These are phyloP conservation scores for Chascanopsetta lugubris DNA, from an alignment of 2,113 vertebrate species.

Conservation along the genomic window DNA sequence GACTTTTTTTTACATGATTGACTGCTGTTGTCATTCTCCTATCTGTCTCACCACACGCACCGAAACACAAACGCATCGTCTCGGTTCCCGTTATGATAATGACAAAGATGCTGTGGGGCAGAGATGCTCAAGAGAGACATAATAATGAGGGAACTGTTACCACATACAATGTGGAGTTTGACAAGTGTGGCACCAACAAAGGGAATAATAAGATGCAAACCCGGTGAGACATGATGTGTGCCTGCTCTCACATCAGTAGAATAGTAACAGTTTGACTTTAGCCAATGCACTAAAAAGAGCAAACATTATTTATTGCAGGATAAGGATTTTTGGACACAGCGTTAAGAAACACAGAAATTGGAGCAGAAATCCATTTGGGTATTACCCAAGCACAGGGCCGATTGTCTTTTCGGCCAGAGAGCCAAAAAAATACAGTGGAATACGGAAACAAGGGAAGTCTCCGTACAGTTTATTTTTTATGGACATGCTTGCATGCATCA, in stretches of 20 bases:
- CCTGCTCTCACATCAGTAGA: background rate
- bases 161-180: no score
- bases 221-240: background rate
- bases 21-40: constrained; percentile 13
- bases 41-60: constrained; percentile 1
- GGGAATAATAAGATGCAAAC: background rate
- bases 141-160: no score
- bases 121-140: constrained; percentile 19
- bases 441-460: background rate
- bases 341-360: constrained; percentile 51
- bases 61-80: background rate
- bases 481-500: no score
- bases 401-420: background rate
- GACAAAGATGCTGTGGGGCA: background rate
- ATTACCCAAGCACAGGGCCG: constrained; percentile 38
- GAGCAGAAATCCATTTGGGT: constrained; percentile 55
- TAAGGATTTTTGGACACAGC: constrained; percentile 38
- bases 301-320: constrained; percentile 25
- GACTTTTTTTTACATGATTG: constrained; percentile 38
- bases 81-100: constrained; percentile 12
- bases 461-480: no score
- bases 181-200: no score
- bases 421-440: background rate
- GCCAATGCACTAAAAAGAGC: constrained; percentile 9
- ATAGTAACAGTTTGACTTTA: constrained; percentile 25